A percentile compares a stretch with the other conserved stretches of the same genome.
These are phyloP conservation scores for Alca torda DNA, from an alignment of 2,797 vertebrate genomes.

Conservation along the genomic window DNA sequence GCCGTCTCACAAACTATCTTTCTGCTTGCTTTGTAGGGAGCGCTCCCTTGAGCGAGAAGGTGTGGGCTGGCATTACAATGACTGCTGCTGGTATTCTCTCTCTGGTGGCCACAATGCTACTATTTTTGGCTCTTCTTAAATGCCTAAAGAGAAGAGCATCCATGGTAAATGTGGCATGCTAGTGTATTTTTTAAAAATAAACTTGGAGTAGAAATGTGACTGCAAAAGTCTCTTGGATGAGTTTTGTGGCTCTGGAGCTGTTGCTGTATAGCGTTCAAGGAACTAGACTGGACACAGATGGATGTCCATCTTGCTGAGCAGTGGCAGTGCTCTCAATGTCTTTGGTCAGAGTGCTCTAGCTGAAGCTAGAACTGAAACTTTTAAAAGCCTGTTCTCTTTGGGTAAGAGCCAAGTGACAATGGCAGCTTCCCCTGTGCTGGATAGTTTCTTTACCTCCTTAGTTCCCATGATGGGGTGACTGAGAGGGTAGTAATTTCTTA, in stretches of 20 bases:
- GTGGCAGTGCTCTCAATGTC: not conserved
- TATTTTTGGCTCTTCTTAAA: not conserved
- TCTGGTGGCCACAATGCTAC: not conserved
- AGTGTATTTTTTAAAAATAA: conserved; percentile 35
- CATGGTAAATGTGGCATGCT: not conserved
- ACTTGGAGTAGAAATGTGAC: not conserved
- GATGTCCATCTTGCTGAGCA: not conserved
- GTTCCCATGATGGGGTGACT: not conserved
- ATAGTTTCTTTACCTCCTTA: not conserved
- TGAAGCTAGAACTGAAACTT: not conserved
- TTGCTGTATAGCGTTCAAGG: not conserved
- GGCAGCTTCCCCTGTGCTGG: not conserved
- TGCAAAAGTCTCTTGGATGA: not conserved
- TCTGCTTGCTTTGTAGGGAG: not conserved
- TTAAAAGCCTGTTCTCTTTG: not conserved
- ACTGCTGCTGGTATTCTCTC: not conserved
- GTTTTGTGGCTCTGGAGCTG: not conserved
- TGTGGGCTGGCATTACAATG: not conserved
- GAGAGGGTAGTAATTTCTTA: not conserved
- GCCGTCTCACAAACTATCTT: not conserved
- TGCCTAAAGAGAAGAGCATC: not conserved
- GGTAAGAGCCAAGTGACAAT: not conserved
- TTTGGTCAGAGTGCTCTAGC: not conserved
- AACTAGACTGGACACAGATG: not conserved
- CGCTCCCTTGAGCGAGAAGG: not conserved